phyloP scores from a whole-genome alignment of 1,140 invertebrate genomes.

The Drosophila sulfurigaster region DNA sequence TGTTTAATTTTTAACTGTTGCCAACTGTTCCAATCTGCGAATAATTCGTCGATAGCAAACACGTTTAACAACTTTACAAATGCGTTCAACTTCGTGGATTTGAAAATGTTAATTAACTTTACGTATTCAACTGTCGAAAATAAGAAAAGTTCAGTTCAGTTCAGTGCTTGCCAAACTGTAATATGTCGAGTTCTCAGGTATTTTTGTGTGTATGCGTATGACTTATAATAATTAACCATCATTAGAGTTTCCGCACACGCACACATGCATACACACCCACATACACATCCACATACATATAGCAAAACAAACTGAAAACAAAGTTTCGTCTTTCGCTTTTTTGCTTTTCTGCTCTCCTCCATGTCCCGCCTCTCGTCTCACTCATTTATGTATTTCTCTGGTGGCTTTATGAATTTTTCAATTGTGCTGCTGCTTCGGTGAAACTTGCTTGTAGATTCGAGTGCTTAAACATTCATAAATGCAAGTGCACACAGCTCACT shows the following conservation, averaged over 20 bases:
- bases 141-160: conserved; percentile 3
- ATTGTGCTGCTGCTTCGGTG: conserved; percentile 56
- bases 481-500: conserved; percentile 67
- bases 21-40: too few relatives aligned
- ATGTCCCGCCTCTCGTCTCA: background rate
- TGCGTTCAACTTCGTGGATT: conserved; percentile 29
- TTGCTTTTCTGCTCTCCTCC: too few relatives aligned
- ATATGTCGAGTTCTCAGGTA: conserved; percentile 3
- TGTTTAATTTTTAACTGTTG: background rate
- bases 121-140: conserved; percentile 33
- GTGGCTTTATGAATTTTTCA: conserved; percentile 77
- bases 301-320: conserved; percentile 12
- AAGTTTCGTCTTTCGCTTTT: conserved; percentile 27
- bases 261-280: conserved; percentile 10
- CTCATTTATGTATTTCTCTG: conserved; percentile 56
- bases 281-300: conserved; percentile 13
- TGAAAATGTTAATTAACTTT: conserved; percentile 41
- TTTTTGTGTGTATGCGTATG: conserved; percentile 38
- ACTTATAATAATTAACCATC: conserved; percentile 70
- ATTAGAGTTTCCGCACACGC: conserved; percentile 55
- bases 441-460: conserved; percentile 46
- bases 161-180: conserved; percentile 4
- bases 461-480: conserved; percentile 81
- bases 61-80: conserved; percentile 16
- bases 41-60: background rate